Evolutionary conservation across 2,113 vertebrate species (phyloP).

Genomic region (Callopanchax toddi): DNA sequence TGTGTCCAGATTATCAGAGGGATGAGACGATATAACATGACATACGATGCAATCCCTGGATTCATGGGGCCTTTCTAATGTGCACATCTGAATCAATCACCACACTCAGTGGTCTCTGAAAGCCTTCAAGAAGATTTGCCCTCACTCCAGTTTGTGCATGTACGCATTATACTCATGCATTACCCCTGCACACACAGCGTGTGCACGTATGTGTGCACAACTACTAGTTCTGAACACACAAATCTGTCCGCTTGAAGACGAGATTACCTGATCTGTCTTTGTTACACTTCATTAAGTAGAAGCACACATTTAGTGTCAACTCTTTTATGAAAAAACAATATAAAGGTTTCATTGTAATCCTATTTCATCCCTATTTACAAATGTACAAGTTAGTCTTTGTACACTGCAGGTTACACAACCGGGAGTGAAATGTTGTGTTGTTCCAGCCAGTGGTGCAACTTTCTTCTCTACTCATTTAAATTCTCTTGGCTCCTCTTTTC

Average conservation of each 20-base stretch:
- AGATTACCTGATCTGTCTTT: constrained; percentile 50
- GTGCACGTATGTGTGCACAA: background rate
- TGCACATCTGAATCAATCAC: constrained; percentile 30
- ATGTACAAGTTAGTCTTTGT: constrained; percentile 14
- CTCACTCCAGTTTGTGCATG: constrained; percentile 13
- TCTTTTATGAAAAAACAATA: no score
- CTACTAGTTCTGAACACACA: no score
- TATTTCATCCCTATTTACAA: constrained; percentile 15
- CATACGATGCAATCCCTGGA: constrained; percentile 21
- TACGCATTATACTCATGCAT: constrained; percentile 9
- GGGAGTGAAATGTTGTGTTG: constrained; percentile 29
- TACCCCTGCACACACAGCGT: background rate
- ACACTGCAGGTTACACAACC: constrained; percentile 24
- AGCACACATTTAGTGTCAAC: constrained; percentile 6
- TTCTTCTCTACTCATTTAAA: constrained; percentile 41
- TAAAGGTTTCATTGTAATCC: no score
- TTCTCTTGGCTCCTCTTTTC: constrained; percentile 22
- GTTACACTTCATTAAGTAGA: constrained; percentile 66
- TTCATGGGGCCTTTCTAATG: constrained; percentile 53
- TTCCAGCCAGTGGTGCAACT: background rate
- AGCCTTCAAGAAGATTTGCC: constrained; percentile 30
- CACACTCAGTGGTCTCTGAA: constrained; percentile 15
- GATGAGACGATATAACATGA: constrained; percentile 43
- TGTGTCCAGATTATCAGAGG: constrained; percentile 42
- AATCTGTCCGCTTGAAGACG: constrained; percentile 30